Evolutionary conservation across 2,113 vertebrate species (phyloP).

Genomic region (Ursus arctos): DNA sequence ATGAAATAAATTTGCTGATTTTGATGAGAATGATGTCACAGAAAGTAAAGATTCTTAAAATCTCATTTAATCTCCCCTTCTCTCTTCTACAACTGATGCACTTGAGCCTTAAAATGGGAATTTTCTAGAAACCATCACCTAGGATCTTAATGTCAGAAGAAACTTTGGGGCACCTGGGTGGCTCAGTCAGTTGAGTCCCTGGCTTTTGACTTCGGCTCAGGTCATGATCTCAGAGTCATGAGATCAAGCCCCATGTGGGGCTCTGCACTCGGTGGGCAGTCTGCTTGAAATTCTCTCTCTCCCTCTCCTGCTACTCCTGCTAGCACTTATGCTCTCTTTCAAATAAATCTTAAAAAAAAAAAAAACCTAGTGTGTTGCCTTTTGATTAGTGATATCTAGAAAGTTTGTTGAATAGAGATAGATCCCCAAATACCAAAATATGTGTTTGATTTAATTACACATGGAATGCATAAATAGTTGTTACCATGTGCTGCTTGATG

Average conservation of each 20-base stretch:
- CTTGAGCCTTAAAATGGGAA: background rate
- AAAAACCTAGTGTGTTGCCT: background rate
- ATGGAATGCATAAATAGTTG: background rate
- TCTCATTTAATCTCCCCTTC: background rate
- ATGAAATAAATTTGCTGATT: background rate
- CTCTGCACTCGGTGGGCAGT: too few relatives aligned
- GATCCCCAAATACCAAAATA: conserved; percentile 20
- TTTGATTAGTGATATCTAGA: conserved; percentile 30
- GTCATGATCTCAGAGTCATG: background rate
- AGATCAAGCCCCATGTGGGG: background rate
- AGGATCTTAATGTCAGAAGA: background rate
- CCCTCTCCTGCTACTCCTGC: too few relatives aligned
- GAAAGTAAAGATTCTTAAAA: background rate
- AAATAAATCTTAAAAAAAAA: background rate
- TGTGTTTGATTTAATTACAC: conserved; percentile 52
- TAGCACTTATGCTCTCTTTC: too few relatives aligned
- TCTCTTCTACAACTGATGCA: background rate
- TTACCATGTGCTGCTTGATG: background rate
- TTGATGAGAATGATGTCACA: background rate
- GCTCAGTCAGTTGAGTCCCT: background rate
- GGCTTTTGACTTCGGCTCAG: background rate
- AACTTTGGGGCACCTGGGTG: background rate
- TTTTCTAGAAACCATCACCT: background rate
- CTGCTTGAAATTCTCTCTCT: too few relatives aligned
- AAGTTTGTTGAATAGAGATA: background rate